Evolutionary conservation across 1,140 invertebrate genomes (phyloP).

Genomic region (Rhizoglyphus robini): DNA sequence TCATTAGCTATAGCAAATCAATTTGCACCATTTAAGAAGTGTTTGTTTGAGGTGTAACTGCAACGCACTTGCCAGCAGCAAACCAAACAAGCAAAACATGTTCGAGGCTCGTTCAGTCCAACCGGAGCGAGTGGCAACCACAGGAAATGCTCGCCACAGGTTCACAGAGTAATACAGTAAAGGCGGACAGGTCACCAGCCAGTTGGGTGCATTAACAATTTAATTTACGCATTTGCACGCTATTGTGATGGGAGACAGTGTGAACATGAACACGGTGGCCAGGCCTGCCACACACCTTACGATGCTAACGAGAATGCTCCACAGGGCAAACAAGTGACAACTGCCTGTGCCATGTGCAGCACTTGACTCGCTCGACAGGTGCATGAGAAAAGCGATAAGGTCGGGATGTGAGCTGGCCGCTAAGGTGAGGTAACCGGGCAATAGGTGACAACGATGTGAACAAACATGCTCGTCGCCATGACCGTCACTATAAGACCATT

Average conservation of each 20-base stretch:
- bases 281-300: no score
- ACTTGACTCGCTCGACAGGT: no score
- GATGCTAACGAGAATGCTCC: no score
- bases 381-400: no score
- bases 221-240: slow-evolving; percentile 3
- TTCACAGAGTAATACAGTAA: neutral
- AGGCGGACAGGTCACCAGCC: neutral
- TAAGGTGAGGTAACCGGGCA: no score
- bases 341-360: no score
- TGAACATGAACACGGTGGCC: neutral
- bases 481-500: no score
- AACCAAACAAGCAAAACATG: neutral
- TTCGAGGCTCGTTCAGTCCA: neutral
- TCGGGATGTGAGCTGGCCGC: no score
- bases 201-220: slow-evolving; percentile 1
- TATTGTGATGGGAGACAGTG: neutral
- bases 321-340: no score
- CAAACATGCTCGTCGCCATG: no score
- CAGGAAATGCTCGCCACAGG: slow-evolving; percentile 1
- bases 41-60: neutral
- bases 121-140: neutral
- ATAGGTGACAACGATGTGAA: no score
- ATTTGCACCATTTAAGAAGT: slow-evolving; percentile 13
- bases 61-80: neutral
- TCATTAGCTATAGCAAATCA: slow-evolving; percentile 13